phyloP scores from a whole-genome alignment of 2,113 vertebrate genomes.

The Ahaetulla prasina region DNA sequence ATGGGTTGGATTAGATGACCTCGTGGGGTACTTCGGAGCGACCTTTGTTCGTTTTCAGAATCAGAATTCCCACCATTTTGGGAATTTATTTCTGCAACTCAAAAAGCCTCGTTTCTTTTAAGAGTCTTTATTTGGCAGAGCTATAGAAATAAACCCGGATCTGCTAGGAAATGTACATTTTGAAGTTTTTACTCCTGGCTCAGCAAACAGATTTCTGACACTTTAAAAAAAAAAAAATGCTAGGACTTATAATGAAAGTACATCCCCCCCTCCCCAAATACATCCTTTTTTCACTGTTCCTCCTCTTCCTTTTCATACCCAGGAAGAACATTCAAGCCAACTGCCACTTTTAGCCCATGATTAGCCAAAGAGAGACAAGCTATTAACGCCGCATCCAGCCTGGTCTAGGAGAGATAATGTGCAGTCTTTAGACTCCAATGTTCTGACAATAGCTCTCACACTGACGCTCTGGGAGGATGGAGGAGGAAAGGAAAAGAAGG shows the following conservation, averaged over 20 bases:
- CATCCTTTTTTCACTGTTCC: not conserved
- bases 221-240: not conserved
- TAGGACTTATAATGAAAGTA: not conserved
- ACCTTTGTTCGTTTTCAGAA: not conserved
- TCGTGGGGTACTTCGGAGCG: not conserved
- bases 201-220: not conserved
- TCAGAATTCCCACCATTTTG: not conserved
- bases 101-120: not conserved
- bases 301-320: slow-evolving; percentile 31
- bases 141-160: too few relatives aligned
- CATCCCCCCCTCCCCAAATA: not conserved
- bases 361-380: slow-evolving; percentile 62
- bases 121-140: not conserved
- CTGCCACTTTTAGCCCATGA: slow-evolving; percentile 64
- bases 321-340: slow-evolving; percentile 13
- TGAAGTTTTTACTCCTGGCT: not conserved
- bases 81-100: not conserved
- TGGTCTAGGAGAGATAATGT: slow-evolving; percentile 69
- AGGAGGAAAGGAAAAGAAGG: not conserved
- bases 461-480: slow-evolving; percentile 46
- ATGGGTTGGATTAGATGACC: not conserved
- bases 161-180: not conserved
- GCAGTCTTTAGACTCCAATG: slow-evolving; percentile 57
- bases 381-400: slow-evolving; percentile 72
- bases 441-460: slow-evolving; percentile 66